Evolutionary conservation across 1,140 invertebrate genomes (phyloP), one percentile per base, ranked within the genome.

Genomic region (Tetragonula clypearis): DNA sequence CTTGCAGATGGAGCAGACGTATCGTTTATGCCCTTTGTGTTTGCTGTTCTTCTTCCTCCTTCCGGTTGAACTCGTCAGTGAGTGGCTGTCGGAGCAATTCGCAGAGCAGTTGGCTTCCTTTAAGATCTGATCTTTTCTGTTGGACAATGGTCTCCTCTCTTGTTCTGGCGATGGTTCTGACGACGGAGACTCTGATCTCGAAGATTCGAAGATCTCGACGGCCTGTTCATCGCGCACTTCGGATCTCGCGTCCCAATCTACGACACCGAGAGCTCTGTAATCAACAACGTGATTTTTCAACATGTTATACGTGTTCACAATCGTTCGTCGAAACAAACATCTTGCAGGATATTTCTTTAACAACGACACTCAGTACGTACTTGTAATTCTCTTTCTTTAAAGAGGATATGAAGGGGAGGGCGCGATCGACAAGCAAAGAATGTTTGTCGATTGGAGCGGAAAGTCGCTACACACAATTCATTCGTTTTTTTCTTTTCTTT

Each of bases 271-370:
- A n/a, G 30, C 21, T 87, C 86, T 88, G 86, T 41, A 88, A 87
- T 41, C 60, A 88, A 84, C 60, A 87, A 88, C n/a, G 58, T 76
- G 65, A 80, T 17, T 71, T 75, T 88, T 88, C 81, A 87, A 21
- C 72, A 74, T 78, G 11, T 21, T 83, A 87, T 56, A 88, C 60
- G 9, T 49, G 58, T 15, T 83, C 71, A 4, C 49, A 23, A 49
- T 56, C 41, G 30, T 62, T 78, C 12, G 41, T 56, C 35, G 65
- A 56, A 60, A 74, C 35, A 49, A 35, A 49, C 0, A 49, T 87
- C 30, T 60, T 76, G 60, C 60, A 65, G 55, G 62, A 5, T 26
- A 41, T 79, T 26, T n/a, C 68, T 26, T 21, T n/a, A 41, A 19
- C 41, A 69, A 41, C 14, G 5, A 26, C 21, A 49, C 21, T 0